Base-by-base conservation (phyloP, 2,888 invertebrate species). In the Julus scandinavius region DNA sequence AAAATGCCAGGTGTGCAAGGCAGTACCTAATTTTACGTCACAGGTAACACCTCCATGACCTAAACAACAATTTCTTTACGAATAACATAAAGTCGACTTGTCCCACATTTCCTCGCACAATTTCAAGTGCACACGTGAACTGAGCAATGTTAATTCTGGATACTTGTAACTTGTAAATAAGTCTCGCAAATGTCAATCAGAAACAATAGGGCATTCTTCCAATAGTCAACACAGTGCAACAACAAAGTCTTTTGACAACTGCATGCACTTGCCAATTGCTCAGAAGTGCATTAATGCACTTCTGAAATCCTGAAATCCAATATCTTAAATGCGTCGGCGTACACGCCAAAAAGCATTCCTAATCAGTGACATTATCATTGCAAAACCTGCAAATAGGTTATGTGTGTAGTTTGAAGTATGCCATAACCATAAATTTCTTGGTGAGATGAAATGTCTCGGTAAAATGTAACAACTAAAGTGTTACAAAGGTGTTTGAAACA, bases 11-110 rank as follows among this genome's bases (percentile, higher is more conserved):
- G 58, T 63, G 58, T 63, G 58, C 58, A 2, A n/a, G n/a, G n/a
- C 58, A 63, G 58, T 63, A 63, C 20, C 1, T n/a, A 63, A 63
- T 63, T 63, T 63, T 29, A 2, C 58, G 58, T 63, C 58, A 63
- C 58, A 63, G n/a, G n/a, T 63, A 63, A 63, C 58, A n/a, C 58
- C n/a, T 63, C 17, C n/a, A n/a, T 63, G 58, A 63, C 58, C 58
- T 63, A 63, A n/a, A 63, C 58, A 63, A 63, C 58, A 63, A 63
- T 63, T 63, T 63, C 58, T 63, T 63, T 63, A n/a, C 58, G 58
- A n/a, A 63, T 63, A 63, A 63, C 58, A 15, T n/a, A n/a, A 63
- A 63, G 58, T 63, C 5, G n/a, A 54, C 1, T 63, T 63, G 58
- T 63, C 58, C 58, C 58, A 63, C 58, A 63, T 63, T 63, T n/a